phyloP scores from a whole-genome alignment of 2,113 vertebrate genomes.

The Lasiurus cinereus region DNA sequence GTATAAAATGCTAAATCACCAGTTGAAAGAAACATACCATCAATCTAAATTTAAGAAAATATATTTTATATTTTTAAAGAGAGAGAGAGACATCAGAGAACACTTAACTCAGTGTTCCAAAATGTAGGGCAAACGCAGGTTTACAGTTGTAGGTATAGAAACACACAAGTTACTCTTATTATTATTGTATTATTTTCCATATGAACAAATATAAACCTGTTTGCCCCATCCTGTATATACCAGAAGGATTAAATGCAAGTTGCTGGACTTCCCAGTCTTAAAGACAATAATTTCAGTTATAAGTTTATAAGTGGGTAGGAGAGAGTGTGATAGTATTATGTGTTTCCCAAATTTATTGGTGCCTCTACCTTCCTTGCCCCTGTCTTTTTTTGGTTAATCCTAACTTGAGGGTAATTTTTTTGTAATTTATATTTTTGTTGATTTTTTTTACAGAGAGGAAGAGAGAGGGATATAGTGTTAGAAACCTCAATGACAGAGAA shows the following conservation, averaged over 20 bases:
- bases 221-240: neutral
- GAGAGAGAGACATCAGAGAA: neutral
- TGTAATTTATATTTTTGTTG: neutral
- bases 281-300: neutral
- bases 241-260: neutral
- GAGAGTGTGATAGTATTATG: neutral
- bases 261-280: neutral
- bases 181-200: neutral
- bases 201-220: neutral
- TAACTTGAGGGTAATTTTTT: neutral
- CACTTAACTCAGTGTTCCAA: neutral
- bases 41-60: neutral
- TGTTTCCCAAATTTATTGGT: neutral
- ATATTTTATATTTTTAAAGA: neutral
- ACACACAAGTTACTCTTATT: neutral
- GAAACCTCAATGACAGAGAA: too few species aligned
- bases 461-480: too few species aligned
- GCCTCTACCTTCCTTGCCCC: accelerated
- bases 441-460: too few species aligned
- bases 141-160: neutral
- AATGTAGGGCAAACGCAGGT: neutral
- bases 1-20: conserved; percentile 30
- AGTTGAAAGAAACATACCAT: neutral
- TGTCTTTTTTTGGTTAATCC: neutral
- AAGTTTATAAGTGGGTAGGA: too few species aligned